Percentiles rank a stretch among this genome's conserved stretches.
Conservation (phyloP, 37 sponge, comb jelly and placozoan species). For the Lycopodina hypogea region DNA sequence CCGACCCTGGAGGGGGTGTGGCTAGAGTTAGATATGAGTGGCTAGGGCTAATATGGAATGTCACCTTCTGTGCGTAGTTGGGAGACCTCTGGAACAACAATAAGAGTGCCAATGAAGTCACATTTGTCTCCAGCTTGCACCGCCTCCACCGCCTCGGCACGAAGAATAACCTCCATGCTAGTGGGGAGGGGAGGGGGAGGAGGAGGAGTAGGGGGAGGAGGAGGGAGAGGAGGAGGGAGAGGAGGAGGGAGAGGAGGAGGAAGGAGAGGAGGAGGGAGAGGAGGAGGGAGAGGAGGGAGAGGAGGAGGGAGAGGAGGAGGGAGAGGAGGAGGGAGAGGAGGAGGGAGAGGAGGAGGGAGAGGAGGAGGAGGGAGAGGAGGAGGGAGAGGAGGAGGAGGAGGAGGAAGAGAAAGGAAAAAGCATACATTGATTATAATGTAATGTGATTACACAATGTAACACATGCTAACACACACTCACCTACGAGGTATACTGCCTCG, state of each 20-base stretch:
- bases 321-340: neutral
- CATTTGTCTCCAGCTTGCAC: slow-evolving; percentile 98
- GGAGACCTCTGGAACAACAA: slow-evolving; percentile 95
- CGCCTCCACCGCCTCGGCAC: slow-evolving; percentile 91
- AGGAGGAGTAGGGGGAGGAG: neutral
- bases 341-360: neutral
- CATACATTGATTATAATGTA: neutral
- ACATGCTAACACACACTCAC: slow-evolving; percentile 14
- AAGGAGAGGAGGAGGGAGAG: neutral
- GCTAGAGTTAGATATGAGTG: neutral
- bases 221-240: neutral
- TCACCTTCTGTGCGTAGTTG: slow-evolving; percentile 73
- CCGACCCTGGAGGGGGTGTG: slow-evolving; percentile 53
- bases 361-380: neutral
- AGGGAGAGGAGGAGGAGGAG: neutral
- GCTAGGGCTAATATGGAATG: neutral
- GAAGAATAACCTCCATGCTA: slow-evolving; percentile 89
- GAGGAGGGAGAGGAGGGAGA: neutral
- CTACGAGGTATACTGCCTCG: slow-evolving; percentile 93
- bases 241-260: neutral
- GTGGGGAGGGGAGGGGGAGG: neutral
- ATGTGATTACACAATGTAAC: neutral
- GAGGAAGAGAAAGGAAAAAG: neutral
- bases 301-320: neutral
- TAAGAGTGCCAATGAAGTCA: slow-evolving; percentile 97